A percentile compares a stretch with the other conserved stretches of the same genome.
phyloP scores from a whole-genome alignment of 2,797 vertebrate species.

The Caiman crocodilus region DNA sequence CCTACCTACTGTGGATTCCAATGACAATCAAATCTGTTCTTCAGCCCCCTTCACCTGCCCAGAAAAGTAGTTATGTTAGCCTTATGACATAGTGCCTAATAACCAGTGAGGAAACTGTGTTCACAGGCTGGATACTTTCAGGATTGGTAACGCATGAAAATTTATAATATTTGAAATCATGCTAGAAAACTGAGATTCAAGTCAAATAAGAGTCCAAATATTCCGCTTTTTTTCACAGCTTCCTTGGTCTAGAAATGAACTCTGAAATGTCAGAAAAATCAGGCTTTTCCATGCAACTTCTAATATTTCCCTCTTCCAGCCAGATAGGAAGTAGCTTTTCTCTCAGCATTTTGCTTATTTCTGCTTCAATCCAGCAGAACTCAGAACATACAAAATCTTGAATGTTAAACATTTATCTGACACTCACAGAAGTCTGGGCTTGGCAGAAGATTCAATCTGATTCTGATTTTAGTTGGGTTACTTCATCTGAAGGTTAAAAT shows the following conservation, averaged over 20 bases:
- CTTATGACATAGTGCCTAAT: not conserved
- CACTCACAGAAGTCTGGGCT: not conserved
- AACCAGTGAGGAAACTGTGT: not conserved
- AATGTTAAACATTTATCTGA: not conserved
- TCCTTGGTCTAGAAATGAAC: constrained; percentile 69
- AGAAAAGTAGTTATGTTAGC: not conserved
- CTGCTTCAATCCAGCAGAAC: not conserved
- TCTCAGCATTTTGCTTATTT: constrained; percentile 1
- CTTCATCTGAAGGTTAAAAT: not conserved
- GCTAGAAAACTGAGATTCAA: constrained; percentile 57
- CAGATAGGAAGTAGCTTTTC: constrained; percentile 24
- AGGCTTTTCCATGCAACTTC: not conserved
- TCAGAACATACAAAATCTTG: not conserved
- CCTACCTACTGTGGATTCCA: not conserved
- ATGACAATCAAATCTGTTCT: not conserved
- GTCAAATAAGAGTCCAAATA: constrained; percentile 49
- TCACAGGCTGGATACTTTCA: not conserved
- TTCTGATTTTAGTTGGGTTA: not conserved
- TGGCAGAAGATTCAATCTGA: not conserved
- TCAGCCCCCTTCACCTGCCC: not conserved
- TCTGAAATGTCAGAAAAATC: not conserved
- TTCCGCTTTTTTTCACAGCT: constrained; percentile 64
- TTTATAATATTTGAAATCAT: constrained; percentile 52
- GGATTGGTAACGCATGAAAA: constrained; percentile 44
- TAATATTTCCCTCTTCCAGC: constrained; percentile 39